Evolutionary conservation across 2,888 invertebrate genomes (phyloP).

Genomic region (Esperia sulphurella): DNA sequence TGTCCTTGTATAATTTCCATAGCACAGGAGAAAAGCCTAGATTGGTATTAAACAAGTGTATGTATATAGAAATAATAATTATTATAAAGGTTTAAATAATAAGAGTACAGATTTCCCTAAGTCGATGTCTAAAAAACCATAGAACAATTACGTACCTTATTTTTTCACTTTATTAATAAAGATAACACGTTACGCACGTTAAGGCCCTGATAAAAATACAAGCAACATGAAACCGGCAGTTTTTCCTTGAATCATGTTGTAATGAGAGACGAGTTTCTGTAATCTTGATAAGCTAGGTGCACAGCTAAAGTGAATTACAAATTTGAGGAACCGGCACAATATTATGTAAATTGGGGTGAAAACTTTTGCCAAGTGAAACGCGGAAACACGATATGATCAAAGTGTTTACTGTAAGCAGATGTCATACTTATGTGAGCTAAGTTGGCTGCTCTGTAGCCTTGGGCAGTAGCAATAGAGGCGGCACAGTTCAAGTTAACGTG

Average conservation of each 20-base stretch:
- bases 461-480: background rate
- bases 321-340: conserved; percentile 40
- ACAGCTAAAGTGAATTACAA: conserved; percentile 51
- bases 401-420: conserved; percentile 5
- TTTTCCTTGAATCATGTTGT: conserved; percentile 16
- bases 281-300: conserved; percentile 37
- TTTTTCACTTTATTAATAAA: too few relatives aligned
- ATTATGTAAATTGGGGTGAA: conserved; percentile 45
- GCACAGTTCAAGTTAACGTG: too few relatives aligned
- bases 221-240: background rate
- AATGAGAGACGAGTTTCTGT: conserved; percentile 30
- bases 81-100: too few relatives aligned
- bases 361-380: conserved; percentile 34
- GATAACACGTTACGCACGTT: background rate
- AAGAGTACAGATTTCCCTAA: too few relatives aligned
- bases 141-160: background rate
- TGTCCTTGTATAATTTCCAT: too few relatives aligned
- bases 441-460: background rate
- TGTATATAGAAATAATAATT: too few relatives aligned
- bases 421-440: background rate
- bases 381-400: conserved; percentile 12
- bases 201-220: conserved; percentile 4
- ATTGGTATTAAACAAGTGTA: too few relatives aligned
- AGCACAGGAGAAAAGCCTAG: too few relatives aligned
- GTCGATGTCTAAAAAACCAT: too few relatives aligned